Evolutionary conservation across 2,113 vertebrate species (phyloP).

Genomic region (Rhinopomastus cyanomelas): DNA sequence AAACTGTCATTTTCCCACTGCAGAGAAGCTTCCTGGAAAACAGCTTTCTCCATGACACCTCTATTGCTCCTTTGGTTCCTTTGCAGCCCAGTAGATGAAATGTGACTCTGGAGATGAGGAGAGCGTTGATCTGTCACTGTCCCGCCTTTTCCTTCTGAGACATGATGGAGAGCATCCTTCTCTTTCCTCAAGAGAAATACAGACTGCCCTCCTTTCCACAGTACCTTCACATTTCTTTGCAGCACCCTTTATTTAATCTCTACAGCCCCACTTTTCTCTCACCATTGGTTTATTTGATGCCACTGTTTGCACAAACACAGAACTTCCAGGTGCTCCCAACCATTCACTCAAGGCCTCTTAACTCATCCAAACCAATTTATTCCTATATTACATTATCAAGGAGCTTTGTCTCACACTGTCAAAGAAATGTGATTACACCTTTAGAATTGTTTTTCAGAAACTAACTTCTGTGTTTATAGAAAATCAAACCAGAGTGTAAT

Average conservation of each 20-base stretch:
- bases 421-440: slow-evolving; percentile 60
- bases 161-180: no score
- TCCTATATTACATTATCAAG: slow-evolving; percentile 24
- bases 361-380: slow-evolving; percentile 39
- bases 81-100: not conserved
- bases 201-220: not conserved
- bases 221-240: not conserved
- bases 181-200: not conserved
- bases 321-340: not conserved
- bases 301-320: not conserved
- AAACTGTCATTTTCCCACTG: not conserved
- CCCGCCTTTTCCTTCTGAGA: not conserved
- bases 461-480: slow-evolving; percentile 45
- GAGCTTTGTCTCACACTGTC: slow-evolving; percentile 24
- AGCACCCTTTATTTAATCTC: not conserved
- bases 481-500: slow-evolving; percentile 58
- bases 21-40: not conserved
- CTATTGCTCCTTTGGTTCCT: not conserved
- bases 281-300: not conserved
- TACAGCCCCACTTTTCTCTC: not conserved
- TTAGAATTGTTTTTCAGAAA: slow-evolving; percentile 23
- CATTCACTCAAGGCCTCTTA: slow-evolving; percentile 11
- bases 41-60: not conserved
- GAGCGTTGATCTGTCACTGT: not conserved
- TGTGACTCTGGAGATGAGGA: not conserved